Base-by-base conservation (phyloP, 1,140 invertebrate species). In the Drosophila pruinosa region DNA sequence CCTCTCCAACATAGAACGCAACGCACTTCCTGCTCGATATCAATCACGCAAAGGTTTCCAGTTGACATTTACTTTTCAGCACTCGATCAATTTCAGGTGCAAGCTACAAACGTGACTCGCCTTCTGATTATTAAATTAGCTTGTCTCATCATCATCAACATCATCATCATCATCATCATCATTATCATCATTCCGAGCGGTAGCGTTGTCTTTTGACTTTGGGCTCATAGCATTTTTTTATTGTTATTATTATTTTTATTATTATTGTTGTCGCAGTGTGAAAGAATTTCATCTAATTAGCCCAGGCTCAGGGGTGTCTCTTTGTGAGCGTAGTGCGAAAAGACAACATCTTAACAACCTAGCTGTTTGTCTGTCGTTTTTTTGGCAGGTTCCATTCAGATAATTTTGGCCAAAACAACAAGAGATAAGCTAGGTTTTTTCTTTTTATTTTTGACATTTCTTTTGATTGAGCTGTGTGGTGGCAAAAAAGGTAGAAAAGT, bases 11-110 rank as follows among this genome's bases (percentile, higher is more conserved):
- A 6, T 34, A 8, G 26, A 14, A 57, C 8, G 12, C 2, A 24
- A 50, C 12, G 19, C 61, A 83, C 75, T 83, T 83, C 79, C 79
- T 85, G 80, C 65, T 79, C 79, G 68, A 83, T 68, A 78, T 82
- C 71, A 83, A 82, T 83, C 75, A 82, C 45, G 17, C 52, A 54
- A 81, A 83, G 76, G 64, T 75, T 70, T 43, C 56, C 41, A 38
- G 53, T 58, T 83, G 75, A 79, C 67, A 85, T 79, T 85, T 64
- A 7, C 52, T 47, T 78, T 67, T 65, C 54, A 71, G 28, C 72
- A 67, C 64, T 63, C 57, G 52, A 31, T 45, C 57, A 53, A 53
- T 39, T 76, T 17, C 21, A 68, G 45, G 10, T 19, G 24, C 36
- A 58, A 58, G 54, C 54, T 45, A 7, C 2, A 8, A 78, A 85